A percentile compares a stretch with the other conserved stretches of the same genome.
Conservation (phyloP, 2,113 vertebrate species). For the Eurystomus gularis region DNA sequence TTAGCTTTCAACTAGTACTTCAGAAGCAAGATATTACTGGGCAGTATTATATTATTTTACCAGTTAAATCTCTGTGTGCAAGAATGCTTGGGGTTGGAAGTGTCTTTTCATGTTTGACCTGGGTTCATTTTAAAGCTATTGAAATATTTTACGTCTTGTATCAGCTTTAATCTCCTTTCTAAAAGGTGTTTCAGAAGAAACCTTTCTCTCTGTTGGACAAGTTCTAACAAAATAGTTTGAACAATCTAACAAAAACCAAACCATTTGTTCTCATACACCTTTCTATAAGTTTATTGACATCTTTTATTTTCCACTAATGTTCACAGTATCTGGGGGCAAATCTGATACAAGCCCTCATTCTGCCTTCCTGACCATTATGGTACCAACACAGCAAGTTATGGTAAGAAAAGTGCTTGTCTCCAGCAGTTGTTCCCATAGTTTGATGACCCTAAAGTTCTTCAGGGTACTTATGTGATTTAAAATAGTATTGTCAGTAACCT, state of each 20-base stretch:
- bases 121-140: not conserved
- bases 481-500: not conserved
- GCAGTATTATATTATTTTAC: not conserved
- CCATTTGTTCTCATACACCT: not conserved
- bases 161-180: not conserved
- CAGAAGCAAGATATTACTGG: not conserved
- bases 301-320: not conserved
- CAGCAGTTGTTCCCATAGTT: not conserved
- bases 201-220: not conserved
- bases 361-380: not conserved
- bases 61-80: not conserved
- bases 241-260: not conserved
- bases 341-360: not conserved
- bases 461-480: slow-evolving; percentile 23
- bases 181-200: not conserved
- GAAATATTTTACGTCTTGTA: not conserved
- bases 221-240: not conserved
- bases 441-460: slow-evolving; percentile 32
- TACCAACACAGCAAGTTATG: not conserved
- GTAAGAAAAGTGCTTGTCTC: not conserved
- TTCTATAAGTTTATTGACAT: not conserved
- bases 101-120: not conserved
- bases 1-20: not conserved
- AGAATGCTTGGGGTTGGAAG: not conserved
- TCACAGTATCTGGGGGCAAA: not conserved